Evolutionary conservation across 2,797 vertebrate genomes (phyloP).

Genomic region (Fistularia commersonii): DNA sequence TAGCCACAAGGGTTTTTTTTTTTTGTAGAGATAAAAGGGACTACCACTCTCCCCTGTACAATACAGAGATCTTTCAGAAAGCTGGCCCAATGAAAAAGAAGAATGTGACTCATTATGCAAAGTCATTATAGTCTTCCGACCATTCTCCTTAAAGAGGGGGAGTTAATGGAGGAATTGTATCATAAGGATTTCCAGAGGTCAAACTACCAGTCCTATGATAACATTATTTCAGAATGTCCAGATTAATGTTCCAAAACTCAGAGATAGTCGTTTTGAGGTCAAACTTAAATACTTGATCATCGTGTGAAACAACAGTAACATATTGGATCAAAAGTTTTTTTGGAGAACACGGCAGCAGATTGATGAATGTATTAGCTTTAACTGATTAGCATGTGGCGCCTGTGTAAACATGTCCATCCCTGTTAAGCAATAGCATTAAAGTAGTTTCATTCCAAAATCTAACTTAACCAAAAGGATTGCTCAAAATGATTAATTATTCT

Average conservation of each 20-base stretch:
- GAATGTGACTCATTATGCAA: slow-evolving; percentile 79
- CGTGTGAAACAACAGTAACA: slow-evolving; percentile 17
- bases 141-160: slow-evolving; percentile 59
- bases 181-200: slow-evolving; percentile 67
- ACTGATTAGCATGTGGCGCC: too few relatives aligned
- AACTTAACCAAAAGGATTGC: too few relatives aligned
- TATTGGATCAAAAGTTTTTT: neutral
- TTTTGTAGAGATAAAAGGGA: slow-evolving; percentile 75
- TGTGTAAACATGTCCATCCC: too few relatives aligned
- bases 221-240: slow-evolving; percentile 47
- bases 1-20: slow-evolving; percentile 67
- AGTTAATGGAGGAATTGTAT: slow-evolving; percentile 62
- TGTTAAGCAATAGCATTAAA: too few relatives aligned
- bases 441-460: too few relatives aligned
- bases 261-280: slow-evolving; percentile 45
- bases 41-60: slow-evolving; percentile 69
- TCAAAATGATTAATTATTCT: too few relatives aligned
- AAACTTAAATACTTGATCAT: slow-evolving; percentile 30
- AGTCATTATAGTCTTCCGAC: slow-evolving; percentile 71
- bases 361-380: too few relatives aligned
- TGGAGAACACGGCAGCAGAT: neutral
- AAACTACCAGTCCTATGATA: slow-evolving; percentile 55
- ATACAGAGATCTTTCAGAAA: slow-evolving; percentile 76
- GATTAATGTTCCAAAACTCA: slow-evolving; percentile 41
- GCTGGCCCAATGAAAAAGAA: slow-evolving; percentile 63